A percentile compares a stretch with the other conserved stretches of the same genome.
Evolutionary conservation across 1,140 invertebrate genomes (phyloP).

Genomic region (Tyrophagus putrescentiae): DNA sequence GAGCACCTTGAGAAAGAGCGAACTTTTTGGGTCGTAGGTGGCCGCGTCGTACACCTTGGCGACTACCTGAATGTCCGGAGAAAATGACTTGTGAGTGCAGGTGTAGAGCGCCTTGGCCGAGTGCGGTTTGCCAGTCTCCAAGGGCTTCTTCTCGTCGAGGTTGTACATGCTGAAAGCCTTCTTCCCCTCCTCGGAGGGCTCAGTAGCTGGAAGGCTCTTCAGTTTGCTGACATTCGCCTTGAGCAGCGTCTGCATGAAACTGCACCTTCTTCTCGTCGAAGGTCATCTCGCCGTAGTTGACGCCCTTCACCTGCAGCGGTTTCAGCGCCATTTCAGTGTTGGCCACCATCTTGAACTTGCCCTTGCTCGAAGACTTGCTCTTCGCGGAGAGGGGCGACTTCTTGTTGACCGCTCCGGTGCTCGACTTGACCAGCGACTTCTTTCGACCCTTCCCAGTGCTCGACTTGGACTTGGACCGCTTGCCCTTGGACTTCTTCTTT

Average conservation of each 20-base stretch:
- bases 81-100: background rate
- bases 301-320: too few relatives aligned
- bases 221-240: background rate
- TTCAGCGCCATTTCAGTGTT: too few relatives aligned
- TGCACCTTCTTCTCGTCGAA: slow-evolving; percentile 1
- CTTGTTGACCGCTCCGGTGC: background rate
- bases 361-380: too few relatives aligned
- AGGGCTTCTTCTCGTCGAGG: background rate
- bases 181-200: background rate
- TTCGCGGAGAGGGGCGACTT: too few relatives aligned
- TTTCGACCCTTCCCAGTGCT: background rate
- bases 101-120: too few relatives aligned
- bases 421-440: background rate
- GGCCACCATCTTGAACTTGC: too few relatives aligned
- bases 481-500: background rate
- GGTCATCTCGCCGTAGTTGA: too few relatives aligned
- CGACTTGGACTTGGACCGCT: background rate
- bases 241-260: background rate
- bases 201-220: background rate
- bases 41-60: too few relatives aligned
- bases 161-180: too few relatives aligned
- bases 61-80: background rate
- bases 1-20: background rate
- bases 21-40: background rate
- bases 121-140: background rate